These are phyloP conservation scores for Aurelia sp. DNA, from an alignment of 30 jellyfish, hydroid and myxozoan species.

Conservation along the genomic window DNA sequence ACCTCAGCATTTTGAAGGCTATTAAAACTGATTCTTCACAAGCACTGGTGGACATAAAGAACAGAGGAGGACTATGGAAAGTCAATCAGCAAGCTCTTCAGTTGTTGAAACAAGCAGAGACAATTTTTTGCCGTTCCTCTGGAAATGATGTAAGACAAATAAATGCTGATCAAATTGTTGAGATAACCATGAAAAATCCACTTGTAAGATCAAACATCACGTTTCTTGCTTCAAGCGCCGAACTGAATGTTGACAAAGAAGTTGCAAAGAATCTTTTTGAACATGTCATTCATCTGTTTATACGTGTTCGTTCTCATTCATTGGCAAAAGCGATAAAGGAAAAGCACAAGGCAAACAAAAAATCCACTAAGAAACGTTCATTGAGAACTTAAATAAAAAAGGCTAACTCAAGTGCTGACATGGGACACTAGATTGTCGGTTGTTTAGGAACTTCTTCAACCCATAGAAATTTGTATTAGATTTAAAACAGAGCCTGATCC, in stretches of 20 bases:
- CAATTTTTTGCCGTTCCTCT: no score
- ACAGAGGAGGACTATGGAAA: no score
- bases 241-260: conserved; percentile 43
- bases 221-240: conserved; percentile 8
- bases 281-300: conserved; percentile 20
- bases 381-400: conserved; percentile 23
- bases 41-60: no score
- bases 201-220: conserved; percentile 2
- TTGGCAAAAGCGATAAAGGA: conserved; percentile 38
- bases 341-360: conserved; percentile 31
- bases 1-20: conserved; percentile 59
- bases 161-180: no score
- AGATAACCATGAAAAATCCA: no score
- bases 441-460: no score
- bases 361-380: conserved; percentile 13
- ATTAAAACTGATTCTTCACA: conserved; percentile 29
- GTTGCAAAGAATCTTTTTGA: conserved; percentile 35
- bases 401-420: no score
- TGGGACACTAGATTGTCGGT: background rate
- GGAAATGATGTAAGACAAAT: no score
- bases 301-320: conserved; percentile 41
- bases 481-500: no score
- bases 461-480: no score
- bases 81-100: no score
- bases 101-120: no score